phyloP scores from a whole-genome alignment of 2,888 invertebrate species.

The Yponomeuta plumbellus region DNA sequence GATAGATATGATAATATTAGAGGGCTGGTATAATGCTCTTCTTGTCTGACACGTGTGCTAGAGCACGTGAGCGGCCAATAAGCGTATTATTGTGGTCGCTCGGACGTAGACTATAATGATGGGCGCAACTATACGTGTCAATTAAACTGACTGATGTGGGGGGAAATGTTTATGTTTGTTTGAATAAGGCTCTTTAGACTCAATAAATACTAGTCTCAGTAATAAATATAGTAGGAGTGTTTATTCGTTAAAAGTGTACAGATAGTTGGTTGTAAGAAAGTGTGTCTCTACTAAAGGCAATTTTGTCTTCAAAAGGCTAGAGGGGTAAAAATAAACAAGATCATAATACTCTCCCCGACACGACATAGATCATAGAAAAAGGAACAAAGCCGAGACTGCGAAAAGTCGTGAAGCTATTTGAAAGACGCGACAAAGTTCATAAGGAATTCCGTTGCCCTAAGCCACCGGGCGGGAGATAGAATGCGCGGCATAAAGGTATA shows the following conservation, averaged over 20 bases:
- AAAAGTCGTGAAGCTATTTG: conserved; percentile 13
- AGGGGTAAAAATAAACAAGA: neutral
- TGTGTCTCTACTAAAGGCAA: neutral
- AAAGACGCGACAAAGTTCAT: conserved; percentile 3
- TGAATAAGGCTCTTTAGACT: neutral
- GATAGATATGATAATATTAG: conserved; percentile 45
- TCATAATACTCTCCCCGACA: neutral
- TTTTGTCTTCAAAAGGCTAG: neutral
- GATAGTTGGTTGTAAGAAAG: neutral
- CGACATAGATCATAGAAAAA: conserved; percentile 6
- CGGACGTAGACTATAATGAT: neutral
- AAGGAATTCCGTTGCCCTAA: conserved; percentile 9
- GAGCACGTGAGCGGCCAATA: conserved; percentile 34
- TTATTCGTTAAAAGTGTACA: neutral
- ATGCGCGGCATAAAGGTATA: conserved; percentile 7
- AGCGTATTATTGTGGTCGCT: conserved; percentile 9
- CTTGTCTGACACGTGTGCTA: conserved; percentile 34
- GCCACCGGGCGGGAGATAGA: conserved; percentile 8
- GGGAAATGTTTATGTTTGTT: neutral
- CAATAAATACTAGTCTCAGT: neutral
- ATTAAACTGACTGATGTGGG: neutral
- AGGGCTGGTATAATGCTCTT: conserved; percentile 35
- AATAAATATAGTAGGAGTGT: neutral
- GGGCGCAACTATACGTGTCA: neutral
- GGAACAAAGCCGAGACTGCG: conserved; percentile 10